These are phyloP conservation scores for Sturmia bella DNA, from an alignment of 2,888 invertebrate species.

Conservation along the genomic window DNA sequence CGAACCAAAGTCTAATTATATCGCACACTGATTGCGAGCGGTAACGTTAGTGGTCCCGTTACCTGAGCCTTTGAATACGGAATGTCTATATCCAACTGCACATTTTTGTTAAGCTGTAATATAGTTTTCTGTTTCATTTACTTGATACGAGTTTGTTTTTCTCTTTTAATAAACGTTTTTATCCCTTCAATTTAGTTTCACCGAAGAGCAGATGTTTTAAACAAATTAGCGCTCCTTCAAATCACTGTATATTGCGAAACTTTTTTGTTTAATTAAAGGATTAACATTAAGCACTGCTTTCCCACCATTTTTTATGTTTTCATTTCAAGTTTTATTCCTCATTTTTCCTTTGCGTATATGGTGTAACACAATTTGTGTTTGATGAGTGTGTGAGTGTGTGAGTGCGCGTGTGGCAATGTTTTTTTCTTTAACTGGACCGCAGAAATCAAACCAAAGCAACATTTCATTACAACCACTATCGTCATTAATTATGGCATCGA, in stretches of 20 bases:
- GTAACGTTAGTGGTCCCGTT: too few relatives aligned
- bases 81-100: too few relatives aligned
- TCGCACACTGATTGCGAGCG: too few relatives aligned
- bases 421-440: constrained; percentile 46
- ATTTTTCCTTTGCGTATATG: not conserved
- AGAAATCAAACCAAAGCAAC: constrained; percentile 60
- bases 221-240: not conserved
- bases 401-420: not conserved
- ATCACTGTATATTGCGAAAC: not conserved
- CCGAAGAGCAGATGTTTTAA: too few relatives aligned
- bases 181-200: too few relatives aligned
- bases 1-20: too few relatives aligned
- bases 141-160: too few relatives aligned
- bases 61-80: too few relatives aligned
- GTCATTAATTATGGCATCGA: constrained; percentile 67
- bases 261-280: constrained; percentile 9
- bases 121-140: too few relatives aligned
- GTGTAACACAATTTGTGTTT: too few relatives aligned
- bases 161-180: too few relatives aligned
- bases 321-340: not conserved
- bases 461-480: constrained; percentile 58
- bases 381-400: not conserved
- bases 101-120: too few relatives aligned
- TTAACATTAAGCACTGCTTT: not conserved
- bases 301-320: constrained; percentile 2